Percentiles rank a stretch among this genome's conserved stretches.
Conservation (phyloP, 2,113 vertebrate genomes). For the Silurus glanis region DNA sequence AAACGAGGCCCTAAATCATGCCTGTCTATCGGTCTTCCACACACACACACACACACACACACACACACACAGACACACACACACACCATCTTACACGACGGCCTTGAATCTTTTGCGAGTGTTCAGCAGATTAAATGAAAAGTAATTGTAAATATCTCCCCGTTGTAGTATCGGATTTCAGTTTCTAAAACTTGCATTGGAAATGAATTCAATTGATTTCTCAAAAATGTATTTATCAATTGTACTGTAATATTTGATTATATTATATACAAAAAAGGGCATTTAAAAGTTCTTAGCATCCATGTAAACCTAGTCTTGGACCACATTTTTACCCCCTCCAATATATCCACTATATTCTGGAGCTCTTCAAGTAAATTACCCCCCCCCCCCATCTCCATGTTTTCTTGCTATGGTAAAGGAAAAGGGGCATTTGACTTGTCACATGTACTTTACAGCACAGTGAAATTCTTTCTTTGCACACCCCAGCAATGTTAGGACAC, state of each 20-base stretch:
- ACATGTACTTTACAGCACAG: too few relatives aligned
- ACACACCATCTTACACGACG: not conserved
- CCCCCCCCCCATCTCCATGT: too few relatives aligned
- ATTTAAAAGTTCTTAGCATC: too few relatives aligned
- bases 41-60: not conserved
- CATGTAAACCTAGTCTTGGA: too few relatives aligned
- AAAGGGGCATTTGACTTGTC: too few relatives aligned
- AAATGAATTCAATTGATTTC: not conserved
- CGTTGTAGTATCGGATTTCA: not conserved
- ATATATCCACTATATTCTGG: too few relatives aligned
- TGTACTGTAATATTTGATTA: not conserved
- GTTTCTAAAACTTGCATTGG: not conserved
- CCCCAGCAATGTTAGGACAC: too few relatives aligned
- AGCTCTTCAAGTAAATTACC: too few relatives aligned
- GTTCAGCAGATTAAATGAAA: conserved; percentile 2
- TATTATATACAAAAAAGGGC: too few relatives aligned
- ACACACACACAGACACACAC: not conserved
- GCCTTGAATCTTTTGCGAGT: not conserved
- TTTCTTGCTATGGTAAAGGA: too few relatives aligned
- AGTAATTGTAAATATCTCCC: not conserved
- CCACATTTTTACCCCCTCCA: too few relatives aligned
- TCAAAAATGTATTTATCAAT: not conserved
- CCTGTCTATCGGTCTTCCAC: not conserved
- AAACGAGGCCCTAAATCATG: conserved; percentile 39
- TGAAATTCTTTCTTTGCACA: too few relatives aligned